Conservation (phyloP, 64 coral and sea anemone species). For the Cladopsammia gracilis region DNA sequence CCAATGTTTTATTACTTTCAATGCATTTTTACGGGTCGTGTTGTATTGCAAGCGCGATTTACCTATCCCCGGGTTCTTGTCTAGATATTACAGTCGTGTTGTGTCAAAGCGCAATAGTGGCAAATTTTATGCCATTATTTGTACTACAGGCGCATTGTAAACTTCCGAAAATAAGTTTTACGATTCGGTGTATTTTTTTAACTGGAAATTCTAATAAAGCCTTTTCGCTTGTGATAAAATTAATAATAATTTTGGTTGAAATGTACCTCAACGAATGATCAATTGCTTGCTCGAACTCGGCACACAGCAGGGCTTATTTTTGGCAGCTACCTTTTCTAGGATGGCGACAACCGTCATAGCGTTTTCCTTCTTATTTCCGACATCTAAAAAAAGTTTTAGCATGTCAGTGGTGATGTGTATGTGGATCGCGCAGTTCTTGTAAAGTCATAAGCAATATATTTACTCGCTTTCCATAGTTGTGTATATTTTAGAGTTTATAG, state of each 20-base stretch:
- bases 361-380: constrained; percentile 13
- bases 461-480: neutral
- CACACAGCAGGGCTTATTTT: neutral
- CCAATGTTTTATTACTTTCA: neutral
- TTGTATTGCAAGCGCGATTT: no score
- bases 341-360: neutral
- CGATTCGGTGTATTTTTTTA: neutral
- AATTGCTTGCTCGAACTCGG: neutral
- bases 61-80: no score
- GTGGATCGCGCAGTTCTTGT: neutral
- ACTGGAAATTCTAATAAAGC: neutral
- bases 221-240: no score
- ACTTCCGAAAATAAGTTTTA: neutral
- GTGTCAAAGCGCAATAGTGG: neutral
- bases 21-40: no score
- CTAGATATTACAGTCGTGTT: neutral
- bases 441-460: no score
- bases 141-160: neutral
- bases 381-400: neutral
- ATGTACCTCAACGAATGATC: constrained; percentile 3
- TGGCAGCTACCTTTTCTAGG: neutral
- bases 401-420: neutral
- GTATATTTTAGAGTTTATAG: neutral
- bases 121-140: neutral
- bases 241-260: neutral